A percentile compares a stretch with the other conserved stretches of the same genome.
phyloP scores from a whole-genome alignment of 2,888 invertebrate genomes.

The Adelphocoris suturalis region DNA sequence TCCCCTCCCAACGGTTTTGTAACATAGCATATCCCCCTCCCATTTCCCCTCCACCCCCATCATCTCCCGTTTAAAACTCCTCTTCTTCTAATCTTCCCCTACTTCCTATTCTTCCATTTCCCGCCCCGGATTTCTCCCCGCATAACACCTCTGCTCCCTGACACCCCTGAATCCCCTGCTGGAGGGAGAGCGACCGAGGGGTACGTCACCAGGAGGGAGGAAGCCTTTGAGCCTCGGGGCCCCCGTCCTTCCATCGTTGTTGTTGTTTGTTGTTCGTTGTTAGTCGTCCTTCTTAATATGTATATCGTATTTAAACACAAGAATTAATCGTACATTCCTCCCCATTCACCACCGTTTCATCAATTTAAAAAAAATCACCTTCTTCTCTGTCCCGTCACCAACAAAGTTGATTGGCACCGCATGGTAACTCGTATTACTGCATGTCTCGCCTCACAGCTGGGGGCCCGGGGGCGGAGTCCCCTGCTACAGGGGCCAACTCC shows the following conservation, averaged over 20 bases:
- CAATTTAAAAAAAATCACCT: background rate
- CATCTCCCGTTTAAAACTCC: slow-evolving; percentile 3
- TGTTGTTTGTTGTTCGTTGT: slow-evolving; percentile 50
- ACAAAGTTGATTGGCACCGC: slow-evolving; percentile 9
- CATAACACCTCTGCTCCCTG: background rate
- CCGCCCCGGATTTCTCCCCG: background rate
- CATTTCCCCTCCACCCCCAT: background rate
- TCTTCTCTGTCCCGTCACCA: background rate
- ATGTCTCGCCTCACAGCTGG: slow-evolving; percentile 44
- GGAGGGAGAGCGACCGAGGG: slow-evolving; percentile 69
- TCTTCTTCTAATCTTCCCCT: slow-evolving; percentile 35
- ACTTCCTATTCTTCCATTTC: background rate
- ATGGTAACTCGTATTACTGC: slow-evolving; percentile 35
- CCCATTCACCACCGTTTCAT: background rate
- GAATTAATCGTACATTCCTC: background rate
- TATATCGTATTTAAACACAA: background rate
- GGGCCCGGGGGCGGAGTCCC: slow-evolving; percentile 67
- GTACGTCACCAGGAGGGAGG: slow-evolving; percentile 71
- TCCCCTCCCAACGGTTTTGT: slow-evolving; percentile 58
- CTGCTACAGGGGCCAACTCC: slow-evolving; percentile 51
- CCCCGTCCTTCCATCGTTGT: slow-evolving; percentile 66
- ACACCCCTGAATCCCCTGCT: slow-evolving; percentile 51
- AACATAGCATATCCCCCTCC: slow-evolving; percentile 54
- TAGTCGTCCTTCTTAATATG: slow-evolving; percentile 5
- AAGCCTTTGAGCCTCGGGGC: slow-evolving; percentile 71